Percentiles rank a stretch among this genome's conserved stretches.
These are phyloP conservation scores for Micropterix aruncella DNA, from an alignment of 2,888 invertebrate species.

Conservation along the genomic window DNA sequence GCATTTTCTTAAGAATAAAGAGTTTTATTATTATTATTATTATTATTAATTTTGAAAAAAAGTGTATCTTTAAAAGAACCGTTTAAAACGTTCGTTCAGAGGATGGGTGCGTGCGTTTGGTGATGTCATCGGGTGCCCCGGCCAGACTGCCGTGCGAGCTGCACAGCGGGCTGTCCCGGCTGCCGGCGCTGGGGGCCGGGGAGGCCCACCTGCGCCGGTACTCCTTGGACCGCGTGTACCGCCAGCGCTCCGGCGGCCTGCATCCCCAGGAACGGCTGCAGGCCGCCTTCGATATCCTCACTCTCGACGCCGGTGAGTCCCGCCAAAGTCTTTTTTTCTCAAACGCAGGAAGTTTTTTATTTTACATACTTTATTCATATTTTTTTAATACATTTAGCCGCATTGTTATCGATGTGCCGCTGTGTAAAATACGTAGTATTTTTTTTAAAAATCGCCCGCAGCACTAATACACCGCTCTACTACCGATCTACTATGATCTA, in stretches of 20 bases:
- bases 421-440: no score
- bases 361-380: no score
- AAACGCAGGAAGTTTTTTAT: slow-evolving; percentile 5
- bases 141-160: not conserved
- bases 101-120: not conserved
- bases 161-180: not conserved
- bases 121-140: not conserved
- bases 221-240: slow-evolving; percentile 73
- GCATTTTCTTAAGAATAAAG: no score
- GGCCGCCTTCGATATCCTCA: slow-evolving; percentile 88
- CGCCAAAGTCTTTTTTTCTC: not conserved
- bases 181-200: not conserved
- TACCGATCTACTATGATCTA: no score
- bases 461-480: no score
- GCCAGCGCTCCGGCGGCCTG: slow-evolving; percentile 65
- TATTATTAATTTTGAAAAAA: no score
- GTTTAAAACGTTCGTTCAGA: no score
- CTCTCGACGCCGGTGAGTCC: slow-evolving; percentile 46
- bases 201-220: slow-evolving; percentile 46
- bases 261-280: slow-evolving; percentile 84
- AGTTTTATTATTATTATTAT: no score
- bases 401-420: no score
- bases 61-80: no score
- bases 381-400: no score
- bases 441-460: no score